Conservation (phyloP, 2,797 vertebrate genomes). For the Liasis olivaceus region DNA sequence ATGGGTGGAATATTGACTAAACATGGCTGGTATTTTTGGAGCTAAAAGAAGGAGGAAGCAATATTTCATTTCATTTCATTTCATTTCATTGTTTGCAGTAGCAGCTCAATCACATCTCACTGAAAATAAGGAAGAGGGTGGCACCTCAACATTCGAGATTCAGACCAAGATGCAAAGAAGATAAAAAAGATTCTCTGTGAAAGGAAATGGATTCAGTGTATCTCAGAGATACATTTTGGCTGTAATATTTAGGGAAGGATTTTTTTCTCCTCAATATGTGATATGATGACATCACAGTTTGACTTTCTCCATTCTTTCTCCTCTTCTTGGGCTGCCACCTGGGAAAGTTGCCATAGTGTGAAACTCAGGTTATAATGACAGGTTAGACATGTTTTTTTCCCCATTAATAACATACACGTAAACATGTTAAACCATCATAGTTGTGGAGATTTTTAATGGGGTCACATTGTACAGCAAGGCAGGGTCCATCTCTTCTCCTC, state of each 20-base stretch:
- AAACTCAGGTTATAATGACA: background rate
- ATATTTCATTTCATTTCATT: background rate
- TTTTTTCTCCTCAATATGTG: background rate
- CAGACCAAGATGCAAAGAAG: background rate
- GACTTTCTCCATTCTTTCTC: background rate
- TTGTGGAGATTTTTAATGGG: background rate
- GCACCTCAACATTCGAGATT: constrained; percentile 4
- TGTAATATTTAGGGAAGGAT: background rate
- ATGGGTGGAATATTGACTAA: background rate
- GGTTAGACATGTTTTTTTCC: background rate
- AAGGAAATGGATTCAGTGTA: background rate
- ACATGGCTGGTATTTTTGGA: background rate
- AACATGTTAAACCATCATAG: background rate
- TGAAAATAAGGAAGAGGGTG: background rate
- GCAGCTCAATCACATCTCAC: constrained; percentile 28
- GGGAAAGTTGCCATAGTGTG: background rate
- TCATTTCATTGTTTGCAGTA: background rate
- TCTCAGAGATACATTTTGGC: background rate
- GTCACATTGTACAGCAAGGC: background rate
- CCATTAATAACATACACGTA: background rate
- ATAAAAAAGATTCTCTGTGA: background rate
- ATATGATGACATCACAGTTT: background rate
- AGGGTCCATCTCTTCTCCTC: background rate
- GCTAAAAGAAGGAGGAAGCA: constrained; percentile 17
- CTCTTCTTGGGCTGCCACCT: background rate